These are phyloP conservation scores for Megaceryle maxima DNA, from an alignment of 2,113 vertebrate species.

Conservation along the genomic window DNA sequence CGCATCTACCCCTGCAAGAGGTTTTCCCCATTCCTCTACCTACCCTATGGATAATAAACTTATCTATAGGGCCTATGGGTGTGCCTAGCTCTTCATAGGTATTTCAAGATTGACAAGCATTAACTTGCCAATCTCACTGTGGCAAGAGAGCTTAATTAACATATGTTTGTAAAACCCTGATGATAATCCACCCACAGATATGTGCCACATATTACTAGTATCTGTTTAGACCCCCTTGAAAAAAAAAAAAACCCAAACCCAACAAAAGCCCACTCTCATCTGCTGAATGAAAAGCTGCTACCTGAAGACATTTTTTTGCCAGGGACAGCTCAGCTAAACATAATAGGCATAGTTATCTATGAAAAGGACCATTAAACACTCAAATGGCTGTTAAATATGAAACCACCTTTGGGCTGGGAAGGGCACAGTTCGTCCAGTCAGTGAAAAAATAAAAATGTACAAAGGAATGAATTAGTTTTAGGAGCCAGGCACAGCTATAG, in stretches of 20 bases:
- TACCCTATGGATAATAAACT: not conserved
- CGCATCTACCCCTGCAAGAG: not conserved
- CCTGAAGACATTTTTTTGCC: not conserved
- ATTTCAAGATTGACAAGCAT: slow-evolving; percentile 20
- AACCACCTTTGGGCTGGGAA: slow-evolving; percentile 29
- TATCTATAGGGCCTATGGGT: slow-evolving; percentile 11
- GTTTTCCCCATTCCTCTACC: not conserved
- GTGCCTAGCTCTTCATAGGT: not conserved
- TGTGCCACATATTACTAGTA: not conserved
- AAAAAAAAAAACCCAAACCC: not conserved
- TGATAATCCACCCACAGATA: slow-evolving; percentile 15
- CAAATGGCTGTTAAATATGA: slow-evolving; percentile 10
- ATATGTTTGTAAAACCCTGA: slow-evolving; percentile 8
- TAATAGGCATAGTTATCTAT: not conserved
- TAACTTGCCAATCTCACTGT: slow-evolving; percentile 33
- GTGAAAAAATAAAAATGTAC: slow-evolving; percentile 7
- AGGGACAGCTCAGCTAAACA: slow-evolving; percentile 3
- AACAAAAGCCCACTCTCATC: not conserved
- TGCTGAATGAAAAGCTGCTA: not conserved
- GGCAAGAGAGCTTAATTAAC: slow-evolving; percentile 20
- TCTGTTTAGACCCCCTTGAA: not conserved
- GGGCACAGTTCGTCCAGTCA: not conserved
- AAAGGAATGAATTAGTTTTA: not conserved
- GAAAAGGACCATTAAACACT: slow-evolving; percentile 39
- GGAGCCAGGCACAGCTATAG: not conserved